These are phyloP conservation scores for Drosophila arawakana DNA, from an alignment of 1,140 invertebrate genomes.

Conservation along the genomic window DNA sequence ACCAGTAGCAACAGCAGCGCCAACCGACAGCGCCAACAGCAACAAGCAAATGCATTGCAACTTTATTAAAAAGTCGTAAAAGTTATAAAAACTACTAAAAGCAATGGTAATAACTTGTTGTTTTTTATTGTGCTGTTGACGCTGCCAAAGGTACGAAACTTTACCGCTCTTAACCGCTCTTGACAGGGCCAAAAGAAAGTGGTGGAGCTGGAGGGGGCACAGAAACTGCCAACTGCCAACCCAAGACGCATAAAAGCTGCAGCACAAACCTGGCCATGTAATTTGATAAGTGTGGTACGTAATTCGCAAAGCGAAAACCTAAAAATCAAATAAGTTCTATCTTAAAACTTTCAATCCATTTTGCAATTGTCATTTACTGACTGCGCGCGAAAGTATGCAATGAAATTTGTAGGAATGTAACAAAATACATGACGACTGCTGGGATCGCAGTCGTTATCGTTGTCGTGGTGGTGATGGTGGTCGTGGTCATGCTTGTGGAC, in stretches of 20 bases:
- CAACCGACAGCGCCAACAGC: conserved; percentile 32
- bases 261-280: conserved; percentile 23
- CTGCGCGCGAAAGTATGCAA: conserved; percentile 38
- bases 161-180: conserved; percentile 13
- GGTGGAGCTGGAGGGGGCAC: neutral
- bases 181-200: conserved; percentile 15
- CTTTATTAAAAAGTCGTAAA: conserved; percentile 83
- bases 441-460: neutral
- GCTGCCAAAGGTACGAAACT: conserved; percentile 39
- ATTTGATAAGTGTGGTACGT: conserved; percentile 48
- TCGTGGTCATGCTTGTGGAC: conserved; percentile 1
- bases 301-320: conserved; percentile 1
- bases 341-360: neutral
- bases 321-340: conserved; percentile 38
- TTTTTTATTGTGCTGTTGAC: conserved; percentile 54
- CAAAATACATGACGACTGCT: conserved; percentile 18
- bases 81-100: conserved; percentile 83
- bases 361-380: conserved; percentile 25
- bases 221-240: neutral
- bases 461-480: neutral
- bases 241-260: conserved; percentile 16
- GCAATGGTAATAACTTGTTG: conserved; percentile 81
- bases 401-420: conserved; percentile 14
- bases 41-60: conserved; percentile 78
- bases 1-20: conserved; percentile 28